These are phyloP conservation scores for Hirtodrosophila cameraria DNA, from an alignment of 2,888 invertebrate species.

Conservation along the genomic window DNA sequence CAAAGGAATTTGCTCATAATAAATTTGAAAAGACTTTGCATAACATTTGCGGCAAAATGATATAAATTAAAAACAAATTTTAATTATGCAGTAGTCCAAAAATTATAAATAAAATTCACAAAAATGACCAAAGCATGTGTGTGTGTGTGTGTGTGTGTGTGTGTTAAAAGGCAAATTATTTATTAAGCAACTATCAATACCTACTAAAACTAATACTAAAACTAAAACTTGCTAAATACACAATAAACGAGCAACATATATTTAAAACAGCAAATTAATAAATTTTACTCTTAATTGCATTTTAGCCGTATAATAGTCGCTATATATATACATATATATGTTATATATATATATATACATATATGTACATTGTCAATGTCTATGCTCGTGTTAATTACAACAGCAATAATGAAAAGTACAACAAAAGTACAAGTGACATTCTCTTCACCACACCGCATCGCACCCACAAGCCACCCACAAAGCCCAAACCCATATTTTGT, in stretches of 20 bases:
- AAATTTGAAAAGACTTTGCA: constrained; percentile 1
- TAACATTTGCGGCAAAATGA: not conserved
- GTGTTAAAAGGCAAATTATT: constrained; percentile 11
- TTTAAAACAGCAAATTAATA: constrained; percentile 65
- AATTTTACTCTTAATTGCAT: constrained; percentile 71
- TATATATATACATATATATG: constrained; percentile 1
- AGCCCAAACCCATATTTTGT: not conserved
- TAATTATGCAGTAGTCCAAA: not conserved
- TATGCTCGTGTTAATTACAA: constrained; percentile 64
- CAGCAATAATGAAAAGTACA: constrained; percentile 59
- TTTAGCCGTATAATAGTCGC: constrained; percentile 35
- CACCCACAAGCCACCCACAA: not conserved
- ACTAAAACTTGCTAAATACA: constrained; percentile 1
- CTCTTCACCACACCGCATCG: not conserved
- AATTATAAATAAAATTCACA: not conserved
- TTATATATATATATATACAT: not conserved
- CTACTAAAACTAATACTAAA: not conserved
- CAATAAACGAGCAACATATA: constrained; percentile 32
- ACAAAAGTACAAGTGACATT: constrained; percentile 55
- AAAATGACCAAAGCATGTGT: not conserved
- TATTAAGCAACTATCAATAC: constrained; percentile 16
- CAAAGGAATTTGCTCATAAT: constrained; percentile 6
- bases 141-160: too few relatives aligned
- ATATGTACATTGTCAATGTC: constrained; percentile 25
- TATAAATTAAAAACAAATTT: not conserved